Base-by-base conservation (phyloP, 2,797 vertebrate species). In the Galaxias olidus region DNA sequence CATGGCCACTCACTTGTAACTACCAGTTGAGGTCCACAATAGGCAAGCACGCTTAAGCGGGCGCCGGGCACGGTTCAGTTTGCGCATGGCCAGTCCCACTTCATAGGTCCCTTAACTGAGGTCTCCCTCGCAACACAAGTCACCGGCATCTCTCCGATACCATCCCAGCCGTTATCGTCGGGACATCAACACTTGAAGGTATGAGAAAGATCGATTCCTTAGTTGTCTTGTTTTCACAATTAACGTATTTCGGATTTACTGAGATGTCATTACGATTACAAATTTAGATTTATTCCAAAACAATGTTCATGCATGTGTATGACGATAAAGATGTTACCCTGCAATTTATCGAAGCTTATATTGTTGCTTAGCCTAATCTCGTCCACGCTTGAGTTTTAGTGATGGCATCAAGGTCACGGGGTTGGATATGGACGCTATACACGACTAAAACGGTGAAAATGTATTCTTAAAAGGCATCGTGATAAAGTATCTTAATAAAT, bases 181-280 rank as follows among this genome's bases (percentile, higher is more conserved):
- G 19, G 66, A 71, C 72, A 42, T 60, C 70, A 47, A 57, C 66
- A 65, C 68, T 61, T 69, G 64, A 63, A 78, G 83, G 83, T 85
- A 80, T 30, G 30, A 6, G 30, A 59, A 77, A 66, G 62, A 11
- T 43, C 43, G 55, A 20, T 52, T n/a, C 42, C 45, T 53, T n/a
- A 56, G 49, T 30, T 30, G 30, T 30, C 30, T 30, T 49, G 59
- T 54, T 52, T 44, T 30, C 30, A 43, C 55, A 61, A 30, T 52
- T 20, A n/a, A 44, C 49, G 7, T 59, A 17, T 51, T 30, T 30
- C 30, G 6, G 30, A 30, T 40, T 46, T 45, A 17, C 30, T 13
- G 42, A 4, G 19, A 45, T 60, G 18, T 11, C 17, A 43, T 41
- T 12, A 46, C 10, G 14, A 46, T 14, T 41, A 58, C 30, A 47